Evolutionary conservation across 2,888 invertebrate genomes (phyloP).

Genomic region (Yponomeuta evonymella): DNA sequence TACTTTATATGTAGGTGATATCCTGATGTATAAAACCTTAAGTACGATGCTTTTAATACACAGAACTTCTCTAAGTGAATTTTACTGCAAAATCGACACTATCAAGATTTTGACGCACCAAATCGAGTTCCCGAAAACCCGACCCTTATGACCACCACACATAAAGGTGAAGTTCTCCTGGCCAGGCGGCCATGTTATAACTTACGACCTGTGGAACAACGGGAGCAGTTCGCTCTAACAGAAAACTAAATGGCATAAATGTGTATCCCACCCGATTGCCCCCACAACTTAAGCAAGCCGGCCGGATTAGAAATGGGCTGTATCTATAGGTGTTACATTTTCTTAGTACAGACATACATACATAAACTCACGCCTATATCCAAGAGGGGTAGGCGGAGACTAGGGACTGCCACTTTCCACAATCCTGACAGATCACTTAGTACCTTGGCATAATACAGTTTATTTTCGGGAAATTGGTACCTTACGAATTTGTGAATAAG

Average conservation of each 20-base stretch:
- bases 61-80: not conserved
- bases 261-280: conserved; percentile 63
- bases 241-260: conserved; percentile 62
- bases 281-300: conserved; percentile 67
- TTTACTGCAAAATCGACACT: not conserved
- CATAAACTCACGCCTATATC: too few relatives aligned
- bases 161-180: not conserved
- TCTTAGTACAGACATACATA: not conserved
- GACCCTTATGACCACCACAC: not conserved
- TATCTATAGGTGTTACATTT: conserved; percentile 41
- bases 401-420: too few relatives aligned
- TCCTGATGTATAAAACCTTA: too few relatives aligned
- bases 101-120: not conserved
- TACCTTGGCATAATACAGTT: not conserved
- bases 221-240: conserved; percentile 37
- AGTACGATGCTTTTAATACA: not conserved
- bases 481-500: too few relatives aligned
- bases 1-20: not conserved
- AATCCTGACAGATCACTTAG: too few relatives aligned
- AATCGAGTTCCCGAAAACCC: not conserved
- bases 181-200: not conserved
- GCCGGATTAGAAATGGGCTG: conserved; percentile 58
- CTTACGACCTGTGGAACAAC: conserved; percentile 16
- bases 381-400: too few relatives aligned
- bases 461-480: not conserved